phyloP scores from a whole-genome alignment of 2,797 vertebrate genomes.

The Sciurus vulgaris region DNA sequence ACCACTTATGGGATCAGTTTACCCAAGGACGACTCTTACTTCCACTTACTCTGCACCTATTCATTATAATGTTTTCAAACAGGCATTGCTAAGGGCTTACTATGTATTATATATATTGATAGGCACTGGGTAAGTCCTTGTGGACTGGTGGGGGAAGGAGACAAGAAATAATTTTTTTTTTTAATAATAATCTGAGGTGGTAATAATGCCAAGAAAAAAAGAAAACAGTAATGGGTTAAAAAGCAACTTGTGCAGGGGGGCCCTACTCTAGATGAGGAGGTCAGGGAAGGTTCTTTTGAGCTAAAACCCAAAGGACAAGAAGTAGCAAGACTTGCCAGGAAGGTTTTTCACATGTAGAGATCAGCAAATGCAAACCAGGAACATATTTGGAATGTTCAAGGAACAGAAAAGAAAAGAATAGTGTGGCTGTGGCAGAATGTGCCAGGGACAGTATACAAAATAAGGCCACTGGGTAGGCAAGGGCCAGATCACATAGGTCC shows the following conservation, averaged over 20 bases:
- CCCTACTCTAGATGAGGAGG: not conserved
- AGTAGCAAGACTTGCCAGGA: not conserved
- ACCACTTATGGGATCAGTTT: not conserved
- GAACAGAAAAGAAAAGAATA: not conserved
- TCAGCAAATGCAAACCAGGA: not conserved
- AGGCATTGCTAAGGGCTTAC: not conserved
- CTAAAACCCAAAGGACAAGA: not conserved
- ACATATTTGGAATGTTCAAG: not conserved
- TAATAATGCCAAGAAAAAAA: not conserved
- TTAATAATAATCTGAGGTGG: not conserved
- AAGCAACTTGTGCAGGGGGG: not conserved
- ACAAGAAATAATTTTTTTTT: not conserved
- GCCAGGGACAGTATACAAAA: not conserved
- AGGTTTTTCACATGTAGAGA: not conserved
- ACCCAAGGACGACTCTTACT: not conserved
- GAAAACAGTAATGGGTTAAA: not conserved
- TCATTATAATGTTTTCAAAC: not conserved
- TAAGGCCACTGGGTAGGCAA: not conserved
- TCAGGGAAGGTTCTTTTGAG: not conserved
- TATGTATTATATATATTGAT: not conserved
- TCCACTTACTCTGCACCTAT: not conserved
- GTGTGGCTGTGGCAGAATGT: not conserved
- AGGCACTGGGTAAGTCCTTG: not conserved
- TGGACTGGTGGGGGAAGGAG: accelerated
- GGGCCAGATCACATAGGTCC: not conserved